Conservation (phyloP, 2,797 vertebrate species). For the Pangasius macronema region DNA sequence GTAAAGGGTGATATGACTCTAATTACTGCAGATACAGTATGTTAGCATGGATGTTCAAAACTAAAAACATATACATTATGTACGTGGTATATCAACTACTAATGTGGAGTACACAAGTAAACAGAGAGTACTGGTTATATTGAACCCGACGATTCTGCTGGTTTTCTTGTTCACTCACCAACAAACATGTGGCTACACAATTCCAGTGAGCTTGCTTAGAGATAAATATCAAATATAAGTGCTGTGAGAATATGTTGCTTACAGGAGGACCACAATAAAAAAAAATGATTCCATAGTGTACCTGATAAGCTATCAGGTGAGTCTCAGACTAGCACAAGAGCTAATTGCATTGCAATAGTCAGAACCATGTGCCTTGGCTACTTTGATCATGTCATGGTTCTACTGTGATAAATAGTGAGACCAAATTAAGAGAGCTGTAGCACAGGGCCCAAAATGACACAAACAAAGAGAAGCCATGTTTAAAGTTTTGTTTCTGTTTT, state of each 20-base stretch:
- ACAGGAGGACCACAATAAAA: background rate
- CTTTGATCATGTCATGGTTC: conserved; percentile 35
- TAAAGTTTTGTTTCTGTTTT: background rate
- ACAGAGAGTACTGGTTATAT: background rate
- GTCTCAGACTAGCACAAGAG: conserved; percentile 33
- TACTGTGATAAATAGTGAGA: conserved; percentile 1
- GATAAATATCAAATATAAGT: background rate
- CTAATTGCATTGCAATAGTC: conserved; percentile 39
- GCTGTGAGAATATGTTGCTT: background rate
- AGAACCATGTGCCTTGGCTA: background rate
- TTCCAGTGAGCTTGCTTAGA: background rate
- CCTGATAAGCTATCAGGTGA: conserved; percentile 33
- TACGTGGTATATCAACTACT: background rate
- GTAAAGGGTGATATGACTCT: background rate
- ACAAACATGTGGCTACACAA: background rate
- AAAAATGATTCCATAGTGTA: background rate
- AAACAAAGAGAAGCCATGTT: background rate
- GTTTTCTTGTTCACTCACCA: background rate
- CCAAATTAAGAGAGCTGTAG: conserved; percentile 13
- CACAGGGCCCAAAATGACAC: background rate
- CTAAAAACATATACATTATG: background rate
- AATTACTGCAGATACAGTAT: background rate
- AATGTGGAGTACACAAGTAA: background rate
- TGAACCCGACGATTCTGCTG: background rate
- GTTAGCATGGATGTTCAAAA: background rate